Evolutionary conservation across 2,797 vertebrate species (phyloP).

Genomic region (Danio jaintianensis): DNA sequence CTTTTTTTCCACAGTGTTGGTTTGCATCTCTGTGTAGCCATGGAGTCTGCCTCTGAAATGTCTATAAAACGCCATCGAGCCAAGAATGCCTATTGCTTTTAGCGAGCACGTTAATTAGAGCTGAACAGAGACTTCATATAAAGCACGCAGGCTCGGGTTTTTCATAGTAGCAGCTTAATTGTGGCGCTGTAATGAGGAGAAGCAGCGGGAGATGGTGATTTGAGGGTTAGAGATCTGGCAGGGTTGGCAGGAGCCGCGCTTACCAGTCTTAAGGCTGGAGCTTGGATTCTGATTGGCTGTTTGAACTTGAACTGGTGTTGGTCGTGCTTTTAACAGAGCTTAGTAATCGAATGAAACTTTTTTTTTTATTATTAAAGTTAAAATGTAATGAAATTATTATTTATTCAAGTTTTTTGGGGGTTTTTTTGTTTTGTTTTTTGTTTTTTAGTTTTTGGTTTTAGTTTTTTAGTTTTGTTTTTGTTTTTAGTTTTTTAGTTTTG

Average conservation of each 20-base stretch:
- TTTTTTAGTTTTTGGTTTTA: too few species aligned
- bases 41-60: slow-evolving; percentile 18
- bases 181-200: slow-evolving; percentile 26
- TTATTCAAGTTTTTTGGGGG: too few species aligned
- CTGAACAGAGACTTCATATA: slow-evolving; percentile 4
- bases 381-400: too few species aligned
- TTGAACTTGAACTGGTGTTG: background rate
- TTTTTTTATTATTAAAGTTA: too few species aligned
- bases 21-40: slow-evolving; percentile 29
- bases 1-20: slow-evolving; percentile 3
- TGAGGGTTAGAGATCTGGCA: slow-evolving; percentile 17
- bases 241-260: slow-evolving; percentile 30
- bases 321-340: background rate
- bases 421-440: too few species aligned
- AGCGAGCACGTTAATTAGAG: slow-evolving; percentile 33
- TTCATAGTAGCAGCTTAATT: slow-evolving; percentile 39
- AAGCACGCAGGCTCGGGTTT: slow-evolving; percentile 2
- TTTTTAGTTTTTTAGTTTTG: too few species aligned
- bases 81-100: slow-evolving; percentile 32
- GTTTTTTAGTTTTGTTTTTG: too few species aligned
- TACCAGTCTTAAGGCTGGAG: background rate
- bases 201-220: slow-evolving; percentile 34
- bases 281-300: background rate
- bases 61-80: slow-evolving; percentile 21
- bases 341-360: background rate